Evolutionary conservation across 1,140 invertebrate genomes (phyloP), one percentile per base, ranked within the genome.

Genomic region (Stenopsyche tienmushanensis): DNA sequence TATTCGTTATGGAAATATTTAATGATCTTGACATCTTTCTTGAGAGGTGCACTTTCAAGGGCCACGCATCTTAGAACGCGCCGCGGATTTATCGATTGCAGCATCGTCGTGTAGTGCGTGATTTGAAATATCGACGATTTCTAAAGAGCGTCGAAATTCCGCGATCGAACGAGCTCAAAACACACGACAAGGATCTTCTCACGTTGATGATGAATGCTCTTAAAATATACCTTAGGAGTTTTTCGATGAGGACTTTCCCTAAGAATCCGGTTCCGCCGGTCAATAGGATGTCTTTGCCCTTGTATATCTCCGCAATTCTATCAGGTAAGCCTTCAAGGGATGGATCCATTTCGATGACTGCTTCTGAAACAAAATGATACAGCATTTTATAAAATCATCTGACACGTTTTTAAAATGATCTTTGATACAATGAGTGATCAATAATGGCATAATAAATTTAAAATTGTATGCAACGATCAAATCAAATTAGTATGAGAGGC

Each of bases 201-300:
- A n/a, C n/a, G n/a, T n/a, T n/a, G n/a, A n/a, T n/a, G n/a, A n/a
- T n/a, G n/a, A n/a, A n/a, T n/a, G n/a, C n/a, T n/a, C n/a, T n/a
- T n/a, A n/a, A n/a, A n/a, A 41, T 41, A 67, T 66, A 84, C 83
- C 83, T 80, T 20, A 96, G 78, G 1, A 96, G 74, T 78, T 96
- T 96, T 76, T 96, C 92, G 0, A 96, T 83, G 0, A 96, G 79
- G n/a, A 94, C 88, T 76, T 94, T 94, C 13, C 93, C 93, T 71
- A 96, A 83, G 74, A 96, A 96, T 1, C 93, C 93, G 0, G 92
- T 93, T 13, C 86, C 87, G 13, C 88, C 88, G 41, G 83, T 84
- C 50, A 87, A 79, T 67, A 85, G 78, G 25, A 86, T 71, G 2
- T 75, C 81, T 67, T 79, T 76, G 3, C 78, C 81, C 24, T 71